These are phyloP conservation scores for Pogoniulus pusillus DNA, from an alignment of 2,797 vertebrate species.

Conservation along the genomic window DNA sequence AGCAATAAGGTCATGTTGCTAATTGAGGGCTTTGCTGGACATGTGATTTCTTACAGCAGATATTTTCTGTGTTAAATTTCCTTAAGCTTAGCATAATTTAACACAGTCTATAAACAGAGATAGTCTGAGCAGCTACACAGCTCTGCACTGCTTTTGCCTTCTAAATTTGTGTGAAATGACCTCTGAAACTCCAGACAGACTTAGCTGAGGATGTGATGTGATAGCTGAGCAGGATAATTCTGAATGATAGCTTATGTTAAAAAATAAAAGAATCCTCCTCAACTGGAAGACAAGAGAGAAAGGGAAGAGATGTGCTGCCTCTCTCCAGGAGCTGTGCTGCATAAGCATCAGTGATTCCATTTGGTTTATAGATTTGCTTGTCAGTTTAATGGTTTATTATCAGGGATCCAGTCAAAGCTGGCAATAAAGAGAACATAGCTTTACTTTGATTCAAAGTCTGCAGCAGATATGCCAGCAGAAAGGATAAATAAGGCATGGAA, in stretches of 20 bases:
- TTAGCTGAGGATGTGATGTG: background rate
- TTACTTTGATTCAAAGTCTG: conserved; percentile 59
- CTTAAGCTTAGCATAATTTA: background rate
- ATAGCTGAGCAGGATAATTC: conserved; percentile 1
- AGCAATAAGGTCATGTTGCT: background rate
- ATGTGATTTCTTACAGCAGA: background rate
- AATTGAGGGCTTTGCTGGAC: background rate
- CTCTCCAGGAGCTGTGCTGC: conserved; percentile 27
- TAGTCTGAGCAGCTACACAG: background rate
- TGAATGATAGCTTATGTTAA: conserved; percentile 19
- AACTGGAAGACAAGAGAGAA: background rate
- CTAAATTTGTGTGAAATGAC: background rate
- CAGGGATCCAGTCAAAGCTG: conserved; percentile 54
- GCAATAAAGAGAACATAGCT: conserved; percentile 59
- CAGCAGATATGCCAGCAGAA: conserved; percentile 48
- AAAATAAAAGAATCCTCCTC: conserved; percentile 21
- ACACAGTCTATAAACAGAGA: background rate
- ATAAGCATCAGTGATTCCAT: conserved; percentile 42
- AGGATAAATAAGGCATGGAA: conserved; percentile 63
- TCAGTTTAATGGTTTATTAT: conserved; percentile 67
- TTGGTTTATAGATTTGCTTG: conserved; percentile 61
- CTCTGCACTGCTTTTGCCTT: background rate
- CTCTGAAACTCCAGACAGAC: background rate
- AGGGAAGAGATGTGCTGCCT: conserved; percentile 17
- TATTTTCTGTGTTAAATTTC: background rate